Evolutionary conservation across 2,888 invertebrate genomes (phyloP).

Genomic region (Boloria euphrosyne): DNA sequence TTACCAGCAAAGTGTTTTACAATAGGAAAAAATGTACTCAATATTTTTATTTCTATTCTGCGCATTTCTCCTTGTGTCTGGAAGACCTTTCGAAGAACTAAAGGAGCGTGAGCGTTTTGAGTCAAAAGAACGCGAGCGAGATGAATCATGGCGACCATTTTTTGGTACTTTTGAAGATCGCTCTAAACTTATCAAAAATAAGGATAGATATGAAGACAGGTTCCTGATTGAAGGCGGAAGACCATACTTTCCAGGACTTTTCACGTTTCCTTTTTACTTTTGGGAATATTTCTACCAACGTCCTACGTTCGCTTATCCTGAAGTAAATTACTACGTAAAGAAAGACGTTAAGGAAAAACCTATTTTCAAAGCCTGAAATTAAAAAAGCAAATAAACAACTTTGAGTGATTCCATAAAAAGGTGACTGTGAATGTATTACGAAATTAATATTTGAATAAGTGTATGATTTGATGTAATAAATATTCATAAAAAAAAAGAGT

Average conservation of each 20-base stretch:
- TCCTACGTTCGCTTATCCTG: slow-evolving; percentile 46
- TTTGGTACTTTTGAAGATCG: slow-evolving; percentile 48
- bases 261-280: slow-evolving; percentile 55
- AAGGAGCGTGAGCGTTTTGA: slow-evolving; percentile 25
- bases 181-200: slow-evolving; percentile 49
- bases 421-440: background rate
- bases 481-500: too few species aligned
- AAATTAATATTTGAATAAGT: too few species aligned
- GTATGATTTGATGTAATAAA: too few species aligned
- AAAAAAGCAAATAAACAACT: background rate
- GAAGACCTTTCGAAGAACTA: slow-evolving; percentile 27
- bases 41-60: slow-evolving; percentile 20
- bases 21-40: slow-evolving; percentile 22
- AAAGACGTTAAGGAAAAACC: slow-evolving; percentile 52
- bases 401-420: background rate
- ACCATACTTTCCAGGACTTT: slow-evolving; percentile 51
- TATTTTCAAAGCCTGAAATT: slow-evolving; percentile 1
- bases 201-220: slow-evolving; percentile 54
- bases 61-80: slow-evolving; percentile 13
- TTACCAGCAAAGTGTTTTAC: background rate
- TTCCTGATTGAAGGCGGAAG: slow-evolving; percentile 42
- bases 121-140: slow-evolving; percentile 31
- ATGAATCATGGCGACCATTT: slow-evolving; percentile 50
- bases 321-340: slow-evolving; percentile 48
- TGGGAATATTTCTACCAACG: slow-evolving; percentile 46